These are phyloP conservation scores for Cremastinae sp. DNA, from an alignment of 2,888 invertebrate species.

Conservation along the genomic window DNA sequence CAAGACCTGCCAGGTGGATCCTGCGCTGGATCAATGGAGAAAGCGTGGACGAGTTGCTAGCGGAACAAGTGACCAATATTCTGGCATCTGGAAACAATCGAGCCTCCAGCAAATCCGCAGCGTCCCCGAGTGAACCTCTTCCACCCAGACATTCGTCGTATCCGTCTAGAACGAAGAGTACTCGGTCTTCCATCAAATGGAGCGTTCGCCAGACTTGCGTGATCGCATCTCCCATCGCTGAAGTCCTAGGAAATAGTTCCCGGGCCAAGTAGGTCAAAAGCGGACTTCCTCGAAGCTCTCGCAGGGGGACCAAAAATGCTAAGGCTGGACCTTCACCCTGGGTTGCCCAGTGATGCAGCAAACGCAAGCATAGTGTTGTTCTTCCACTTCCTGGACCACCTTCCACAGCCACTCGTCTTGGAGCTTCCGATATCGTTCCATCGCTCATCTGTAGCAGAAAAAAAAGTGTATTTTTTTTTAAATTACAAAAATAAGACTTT, in stretches of 20 bases:
- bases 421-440: conserved; percentile 81
- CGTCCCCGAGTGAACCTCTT: conserved; percentile 80
- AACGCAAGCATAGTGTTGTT: conserved; percentile 81
- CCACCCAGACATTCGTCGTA: conserved; percentile 81
- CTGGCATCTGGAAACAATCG: conserved; percentile 82
- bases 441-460: conserved; percentile 79
- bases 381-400: conserved; percentile 82
- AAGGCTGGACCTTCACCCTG: conserved; percentile 81
- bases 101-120: conserved; percentile 82
- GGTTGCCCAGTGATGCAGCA: conserved; percentile 83
- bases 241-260: conserved; percentile 79
- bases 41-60: conserved; percentile 77
- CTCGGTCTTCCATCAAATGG: conserved; percentile 80
- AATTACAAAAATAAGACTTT: not conserved
- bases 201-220: conserved; percentile 81
- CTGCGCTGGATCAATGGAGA: conserved; percentile 81
- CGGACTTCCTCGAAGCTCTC: conserved; percentile 81
- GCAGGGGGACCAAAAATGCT: conserved; percentile 82
- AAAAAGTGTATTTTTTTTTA: not conserved
- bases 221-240: conserved; percentile 75
- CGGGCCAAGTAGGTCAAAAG: conserved; percentile 72
- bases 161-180: conserved; percentile 82
- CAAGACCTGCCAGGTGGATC: conserved; percentile 81
- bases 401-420: conserved; percentile 82
- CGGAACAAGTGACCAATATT: conserved; percentile 82